A percentile compares a stretch with the other conserved stretches of the same genome.
Evolutionary conservation across 2,113 vertebrate species (phyloP).

Genomic region (Platanista minor): DNA sequence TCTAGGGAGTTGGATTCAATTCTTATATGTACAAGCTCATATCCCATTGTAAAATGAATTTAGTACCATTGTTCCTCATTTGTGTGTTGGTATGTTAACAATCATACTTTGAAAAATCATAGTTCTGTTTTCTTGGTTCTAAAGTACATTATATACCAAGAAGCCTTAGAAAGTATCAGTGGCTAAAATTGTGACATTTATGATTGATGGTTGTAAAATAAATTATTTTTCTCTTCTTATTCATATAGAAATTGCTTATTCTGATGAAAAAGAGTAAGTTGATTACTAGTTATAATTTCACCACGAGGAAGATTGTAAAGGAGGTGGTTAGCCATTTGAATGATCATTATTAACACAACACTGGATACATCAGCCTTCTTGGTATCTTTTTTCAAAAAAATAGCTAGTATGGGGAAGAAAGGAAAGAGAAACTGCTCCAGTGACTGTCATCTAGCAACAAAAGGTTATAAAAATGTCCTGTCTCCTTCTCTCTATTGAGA

Average conservation of each 20-base stretch:
- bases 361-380: background rate
- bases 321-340: background rate
- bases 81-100: background rate
- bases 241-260: background rate
- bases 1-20: background rate
- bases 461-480: background rate
- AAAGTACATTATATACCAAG: background rate
- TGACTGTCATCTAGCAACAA: background rate
- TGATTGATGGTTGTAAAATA: slow-evolving; percentile 4
- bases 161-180: slow-evolving; percentile 1
- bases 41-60: slow-evolving; percentile 6
- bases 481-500: background rate
- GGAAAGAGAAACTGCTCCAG: background rate
- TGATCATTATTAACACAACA: background rate
- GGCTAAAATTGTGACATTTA: background rate
- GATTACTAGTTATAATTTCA: background rate
- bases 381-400: background rate
- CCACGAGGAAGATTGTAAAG: background rate
- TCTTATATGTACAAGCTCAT: background rate
- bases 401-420: slow-evolving; percentile 20
- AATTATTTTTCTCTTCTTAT: background rate
- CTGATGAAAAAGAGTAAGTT: background rate
- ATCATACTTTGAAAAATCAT: background rate
- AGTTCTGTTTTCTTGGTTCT: background rate
- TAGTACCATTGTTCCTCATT: background rate